A percentile compares a stretch with the other conserved stretches of the same genome.
phyloP scores from a whole-genome alignment of 1,140 invertebrate species.

The Drosophila watanabei region DNA sequence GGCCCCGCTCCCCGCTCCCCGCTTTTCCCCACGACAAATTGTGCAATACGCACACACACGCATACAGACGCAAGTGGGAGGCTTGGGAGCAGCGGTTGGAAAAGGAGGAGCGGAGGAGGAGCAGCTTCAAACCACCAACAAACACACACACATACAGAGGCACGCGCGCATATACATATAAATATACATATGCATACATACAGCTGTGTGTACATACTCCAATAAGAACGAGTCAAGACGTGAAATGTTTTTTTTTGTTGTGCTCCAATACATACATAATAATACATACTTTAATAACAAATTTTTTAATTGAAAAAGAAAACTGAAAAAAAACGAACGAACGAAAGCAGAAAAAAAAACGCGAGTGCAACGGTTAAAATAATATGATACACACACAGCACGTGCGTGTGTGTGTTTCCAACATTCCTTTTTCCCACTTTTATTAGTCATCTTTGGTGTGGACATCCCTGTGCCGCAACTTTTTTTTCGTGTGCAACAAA shows the following conservation, averaged over 20 bases:
- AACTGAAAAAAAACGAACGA: conserved; percentile 28
- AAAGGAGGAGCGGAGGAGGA: conserved; percentile 50
- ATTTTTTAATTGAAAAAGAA: conserved; percentile 38
- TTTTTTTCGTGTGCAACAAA: conserved; percentile 40
- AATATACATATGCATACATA: conserved; percentile 52
- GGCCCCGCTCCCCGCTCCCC: conserved; percentile 5
- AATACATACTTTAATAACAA: conserved; percentile 46
- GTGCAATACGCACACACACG: conserved; percentile 57
- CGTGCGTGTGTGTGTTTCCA: conserved; percentile 20
- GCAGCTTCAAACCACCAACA: conserved; percentile 68
- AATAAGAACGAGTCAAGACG: conserved; percentile 63
- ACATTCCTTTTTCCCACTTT: conserved; percentile 29
- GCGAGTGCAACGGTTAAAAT: conserved; percentile 70
- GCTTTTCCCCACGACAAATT: conserved; percentile 34
- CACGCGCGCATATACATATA: conserved; percentile 44
- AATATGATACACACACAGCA: conserved; percentile 56
- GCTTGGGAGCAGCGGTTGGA: conserved; percentile 28
- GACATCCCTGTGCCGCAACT: conserved; percentile 4
- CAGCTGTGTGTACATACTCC: conserved; percentile 56
- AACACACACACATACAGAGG: conserved; percentile 57
- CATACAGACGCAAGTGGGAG: conserved; percentile 47
- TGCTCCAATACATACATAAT: background rate
- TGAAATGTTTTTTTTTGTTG: conserved; percentile 63
- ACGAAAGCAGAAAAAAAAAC: conserved; percentile 34
- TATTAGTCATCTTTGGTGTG: conserved; percentile 44